phyloP scores from a whole-genome alignment of 64 coral and sea anemone genomes.

The Platygyra sinensis region DNA sequence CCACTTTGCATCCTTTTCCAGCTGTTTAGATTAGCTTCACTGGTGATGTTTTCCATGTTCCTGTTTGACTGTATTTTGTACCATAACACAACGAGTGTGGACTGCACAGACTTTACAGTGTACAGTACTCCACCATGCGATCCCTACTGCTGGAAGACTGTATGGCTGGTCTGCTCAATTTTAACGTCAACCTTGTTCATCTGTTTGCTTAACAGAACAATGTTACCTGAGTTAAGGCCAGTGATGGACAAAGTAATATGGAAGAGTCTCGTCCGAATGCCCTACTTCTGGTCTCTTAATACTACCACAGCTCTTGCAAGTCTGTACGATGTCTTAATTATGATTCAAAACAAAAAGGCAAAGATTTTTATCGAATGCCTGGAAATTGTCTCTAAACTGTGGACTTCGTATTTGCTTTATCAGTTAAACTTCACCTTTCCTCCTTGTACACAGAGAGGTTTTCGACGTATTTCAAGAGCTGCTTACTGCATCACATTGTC shows the following conservation, averaged over 20 bases:
- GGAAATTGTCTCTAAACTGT: constrained; percentile 34
- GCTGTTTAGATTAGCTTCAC: constrained; percentile 55
- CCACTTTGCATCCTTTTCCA: constrained; percentile 30
- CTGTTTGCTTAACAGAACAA: background rate
- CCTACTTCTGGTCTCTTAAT: constrained; percentile 73
- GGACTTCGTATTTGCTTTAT: constrained; percentile 40
- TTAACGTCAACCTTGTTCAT: constrained; percentile 43
- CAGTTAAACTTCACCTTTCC: constrained; percentile 72
- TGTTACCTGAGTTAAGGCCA: constrained; percentile 15
- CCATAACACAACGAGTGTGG: constrained; percentile 52
- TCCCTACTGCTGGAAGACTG: constrained; percentile 65
- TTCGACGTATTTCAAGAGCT: background rate
- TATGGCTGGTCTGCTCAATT: constrained; percentile 62
- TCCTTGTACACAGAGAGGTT: constrained; percentile 25
- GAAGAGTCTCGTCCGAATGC: constrained; percentile 27
- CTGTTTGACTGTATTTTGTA: constrained; percentile 71
- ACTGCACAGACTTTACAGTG: constrained; percentile 63
- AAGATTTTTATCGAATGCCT: constrained; percentile 4
- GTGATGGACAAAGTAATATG: background rate
- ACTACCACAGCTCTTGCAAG: constrained; percentile 28
- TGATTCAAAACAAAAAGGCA: background rate
- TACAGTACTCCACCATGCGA: constrained; percentile 48
- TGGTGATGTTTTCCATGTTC: constrained; percentile 71
- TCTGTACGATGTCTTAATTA: constrained; percentile 58
- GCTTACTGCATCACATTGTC: constrained; percentile 49